A percentile compares a stretch with the other conserved stretches of the same genome.
These are phyloP conservation scores for Oreochromis niloticus DNA, from an alignment of 2,113 vertebrate genomes.

Conservation along the genomic window DNA sequence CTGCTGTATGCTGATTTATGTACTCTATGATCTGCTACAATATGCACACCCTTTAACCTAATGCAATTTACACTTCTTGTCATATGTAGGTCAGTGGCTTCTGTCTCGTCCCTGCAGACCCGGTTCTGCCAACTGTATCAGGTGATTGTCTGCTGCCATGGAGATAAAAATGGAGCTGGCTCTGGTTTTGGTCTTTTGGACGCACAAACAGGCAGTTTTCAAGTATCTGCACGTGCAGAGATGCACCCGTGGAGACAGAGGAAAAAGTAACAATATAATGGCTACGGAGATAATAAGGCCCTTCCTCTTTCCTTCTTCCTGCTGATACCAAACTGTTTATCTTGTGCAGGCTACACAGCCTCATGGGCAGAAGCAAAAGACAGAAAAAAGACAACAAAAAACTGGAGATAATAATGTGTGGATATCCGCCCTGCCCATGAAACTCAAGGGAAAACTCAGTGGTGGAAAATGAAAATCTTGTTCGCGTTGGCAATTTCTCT, in stretches of 20 bases:
- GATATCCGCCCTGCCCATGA: not conserved
- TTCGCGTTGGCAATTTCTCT: not conserved
- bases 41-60: not conserved
- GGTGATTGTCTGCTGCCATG: slow-evolving; percentile 43
- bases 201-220: not conserved
- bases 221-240: slow-evolving; percentile 30
- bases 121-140: slow-evolving; percentile 21
- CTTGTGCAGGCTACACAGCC: not conserved
- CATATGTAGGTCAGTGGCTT: slow-evolving; percentile 44
- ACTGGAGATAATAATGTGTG: not conserved
- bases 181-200: not conserved
- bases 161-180: slow-evolving; percentile 18
- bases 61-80: not conserved
- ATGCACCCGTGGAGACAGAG: not conserved
- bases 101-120: slow-evolving; percentile 7
- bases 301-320: slow-evolving; percentile 46
- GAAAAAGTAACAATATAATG: slow-evolving; percentile 26
- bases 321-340: slow-evolving; percentile 23
- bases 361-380: not conserved
- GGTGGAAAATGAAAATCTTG: not conserved
- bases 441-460: not conserved
- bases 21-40: not conserved
- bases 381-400: not conserved
- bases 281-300: slow-evolving; percentile 18
- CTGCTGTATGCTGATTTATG: slow-evolving; percentile 1